Conservation (phyloP, 2,888 invertebrate species). For the Metallyticus violacea region DNA sequence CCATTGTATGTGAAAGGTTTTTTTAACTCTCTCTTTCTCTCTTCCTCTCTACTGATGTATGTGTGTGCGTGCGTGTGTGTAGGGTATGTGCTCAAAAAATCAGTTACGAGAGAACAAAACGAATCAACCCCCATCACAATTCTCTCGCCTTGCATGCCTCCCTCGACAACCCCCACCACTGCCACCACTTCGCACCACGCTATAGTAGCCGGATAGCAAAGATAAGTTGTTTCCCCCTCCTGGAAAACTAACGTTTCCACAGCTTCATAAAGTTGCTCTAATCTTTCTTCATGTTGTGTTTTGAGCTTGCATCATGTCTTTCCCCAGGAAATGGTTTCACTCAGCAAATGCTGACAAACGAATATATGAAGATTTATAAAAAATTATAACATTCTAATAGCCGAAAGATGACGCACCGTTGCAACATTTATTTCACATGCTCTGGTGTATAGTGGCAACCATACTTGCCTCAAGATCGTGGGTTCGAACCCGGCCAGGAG, state of each 20-base stretch:
- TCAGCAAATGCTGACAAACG: no score
- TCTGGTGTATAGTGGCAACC: no score
- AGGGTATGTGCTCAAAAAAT: conserved; percentile 42
- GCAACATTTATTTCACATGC: no score
- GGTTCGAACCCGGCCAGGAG: no score
- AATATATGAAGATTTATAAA: no score
- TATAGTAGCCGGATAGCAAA: conserved; percentile 1
- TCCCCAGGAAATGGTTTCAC: background rate
- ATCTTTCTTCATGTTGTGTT: background rate
- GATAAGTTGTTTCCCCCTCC: background rate
- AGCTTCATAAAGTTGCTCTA: background rate
- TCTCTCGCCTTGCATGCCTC: conserved; percentile 46
- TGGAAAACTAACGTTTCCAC: background rate
- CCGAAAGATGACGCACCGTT: no score
- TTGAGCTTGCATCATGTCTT: background rate
- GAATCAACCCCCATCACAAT: conserved; percentile 39
- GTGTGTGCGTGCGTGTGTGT: conserved; percentile 15
- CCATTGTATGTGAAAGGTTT: conserved; percentile 27
- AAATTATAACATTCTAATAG: no score
- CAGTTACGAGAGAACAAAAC: conserved; percentile 47
- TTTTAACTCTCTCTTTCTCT: conserved; percentile 4
- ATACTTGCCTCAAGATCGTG: no score
- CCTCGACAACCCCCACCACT: conserved; percentile 32
- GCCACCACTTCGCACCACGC: conserved; percentile 35
- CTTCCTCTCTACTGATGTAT: background rate